phyloP scores from a whole-genome alignment of 92 coral and sea anemone genomes.

The Zoanthus gigantus region DNA sequence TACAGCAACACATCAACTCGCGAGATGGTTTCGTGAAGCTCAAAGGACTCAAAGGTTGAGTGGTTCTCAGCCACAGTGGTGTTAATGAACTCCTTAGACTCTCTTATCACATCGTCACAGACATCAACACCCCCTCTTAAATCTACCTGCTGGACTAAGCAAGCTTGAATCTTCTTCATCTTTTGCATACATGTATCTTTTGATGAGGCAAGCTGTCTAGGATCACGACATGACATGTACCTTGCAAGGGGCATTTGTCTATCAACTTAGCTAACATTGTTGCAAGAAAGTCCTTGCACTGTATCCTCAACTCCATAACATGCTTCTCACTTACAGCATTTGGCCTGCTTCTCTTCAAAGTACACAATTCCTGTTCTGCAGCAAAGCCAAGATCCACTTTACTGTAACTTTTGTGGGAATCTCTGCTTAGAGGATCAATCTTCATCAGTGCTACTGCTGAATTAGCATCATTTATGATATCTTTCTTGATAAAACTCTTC shows the following conservation, averaged over 20 bases:
- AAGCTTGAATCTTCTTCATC: constrained; percentile 43
- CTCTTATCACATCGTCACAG: constrained; percentile 47
- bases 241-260: too few species aligned
- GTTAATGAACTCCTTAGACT: constrained; percentile 34
- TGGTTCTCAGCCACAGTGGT: too few species aligned
- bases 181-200: not conserved
- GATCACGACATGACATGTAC: too few species aligned
- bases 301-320: constrained; percentile 14
- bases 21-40: too few species aligned
- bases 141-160: constrained; percentile 32
- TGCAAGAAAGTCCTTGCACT: constrained; percentile 43
- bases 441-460: not conserved
- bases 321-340: constrained; percentile 11
- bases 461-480: too few species aligned
- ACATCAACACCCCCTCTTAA: constrained; percentile 34
- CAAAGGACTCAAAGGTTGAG: too few species aligned
- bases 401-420: constrained; percentile 42
- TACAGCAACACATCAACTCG: not conserved
- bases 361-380: constrained; percentile 20
- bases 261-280: too few species aligned
- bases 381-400: constrained; percentile 31
- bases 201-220: too few species aligned
- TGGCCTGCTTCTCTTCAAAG: constrained; percentile 2
- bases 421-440: constrained; percentile 3
- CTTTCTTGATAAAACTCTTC: too few species aligned